These are phyloP conservation scores for Lapara coniferarum DNA, from an alignment of 2,888 invertebrate species.

Conservation along the genomic window DNA sequence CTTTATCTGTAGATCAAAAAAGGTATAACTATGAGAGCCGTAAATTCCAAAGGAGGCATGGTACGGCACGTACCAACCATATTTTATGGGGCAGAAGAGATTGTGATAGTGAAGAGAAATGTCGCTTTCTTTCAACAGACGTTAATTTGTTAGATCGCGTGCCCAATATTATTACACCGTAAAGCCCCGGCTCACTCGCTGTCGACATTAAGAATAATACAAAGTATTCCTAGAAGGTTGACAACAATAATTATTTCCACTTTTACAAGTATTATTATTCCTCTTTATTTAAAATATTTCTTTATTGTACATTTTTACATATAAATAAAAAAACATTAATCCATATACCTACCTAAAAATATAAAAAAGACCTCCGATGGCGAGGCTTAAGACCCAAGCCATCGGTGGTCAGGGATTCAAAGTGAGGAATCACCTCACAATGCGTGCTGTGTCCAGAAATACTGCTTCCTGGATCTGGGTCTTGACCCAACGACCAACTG, in stretches of 20 bases:
- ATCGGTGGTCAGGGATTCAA: too few species aligned
- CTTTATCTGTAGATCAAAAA: too few species aligned
- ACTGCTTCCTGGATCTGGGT: too few species aligned
- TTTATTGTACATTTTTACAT: too few species aligned
- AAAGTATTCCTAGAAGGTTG: conserved; percentile 41
- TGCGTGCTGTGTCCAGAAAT: too few species aligned
- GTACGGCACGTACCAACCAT: conserved; percentile 11
- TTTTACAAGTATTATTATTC: conserved; percentile 33
- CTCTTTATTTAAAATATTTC: too few species aligned
- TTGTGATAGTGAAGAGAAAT: conserved; percentile 26
- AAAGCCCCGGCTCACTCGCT: conserved; percentile 44
- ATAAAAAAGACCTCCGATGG: too few species aligned
- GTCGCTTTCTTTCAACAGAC: conserved; percentile 36
- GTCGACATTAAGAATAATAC: conserved; percentile 51
- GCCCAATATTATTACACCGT: conserved; percentile 55
- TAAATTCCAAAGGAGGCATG: background rate
- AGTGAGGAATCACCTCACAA: too few species aligned
- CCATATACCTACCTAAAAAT: too few species aligned
- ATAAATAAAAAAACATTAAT: too few species aligned
- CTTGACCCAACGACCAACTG: too few species aligned
- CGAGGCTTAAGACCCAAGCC: too few species aligned
- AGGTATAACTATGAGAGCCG: background rate
- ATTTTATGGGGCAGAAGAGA: background rate
- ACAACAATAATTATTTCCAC: conserved; percentile 47
- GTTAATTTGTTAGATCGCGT: conserved; percentile 55